Evolutionary conservation across 30 jellyfish, hydroid and myxozoan genomes (phyloP).

Genomic region (Sanderia malayensis): DNA sequence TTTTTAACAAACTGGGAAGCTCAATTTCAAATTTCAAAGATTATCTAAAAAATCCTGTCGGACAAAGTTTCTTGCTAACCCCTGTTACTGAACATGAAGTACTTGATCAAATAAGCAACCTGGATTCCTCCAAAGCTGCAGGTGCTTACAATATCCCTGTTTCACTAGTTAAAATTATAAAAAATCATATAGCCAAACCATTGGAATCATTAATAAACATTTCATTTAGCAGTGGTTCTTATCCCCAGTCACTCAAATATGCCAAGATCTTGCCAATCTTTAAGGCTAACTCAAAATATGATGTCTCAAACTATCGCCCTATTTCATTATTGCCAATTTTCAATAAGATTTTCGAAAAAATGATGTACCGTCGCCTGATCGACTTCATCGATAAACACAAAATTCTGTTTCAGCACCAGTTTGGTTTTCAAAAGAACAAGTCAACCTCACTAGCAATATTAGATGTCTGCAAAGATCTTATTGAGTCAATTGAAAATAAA

Average conservation of each 20-base stretch:
- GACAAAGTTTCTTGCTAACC: slow-evolving; percentile 4
- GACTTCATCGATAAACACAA: slow-evolving; percentile 17
- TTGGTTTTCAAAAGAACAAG: slow-evolving; percentile 32
- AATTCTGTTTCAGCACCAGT: slow-evolving; percentile 19
- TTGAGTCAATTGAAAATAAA: slow-evolving; percentile 31
- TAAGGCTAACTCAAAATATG: slow-evolving; percentile 29
- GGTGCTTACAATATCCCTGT: slow-evolving; percentile 15
- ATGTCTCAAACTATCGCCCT: slow-evolving; percentile 32
- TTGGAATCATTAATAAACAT: slow-evolving; percentile 5
- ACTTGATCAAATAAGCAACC: slow-evolving; percentile 23
- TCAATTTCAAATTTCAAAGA: slow-evolving; percentile 12
- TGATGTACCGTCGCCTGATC: slow-evolving; percentile 3
- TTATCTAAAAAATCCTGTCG: slow-evolving; percentile 6
- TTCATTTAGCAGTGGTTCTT: slow-evolving; percentile 20
- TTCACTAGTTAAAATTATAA: neutral
- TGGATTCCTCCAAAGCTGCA: slow-evolving; percentile 20
- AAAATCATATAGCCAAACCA: slow-evolving; percentile 9
- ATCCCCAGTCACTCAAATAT: slow-evolving; percentile 15
- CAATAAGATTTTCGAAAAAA: slow-evolving; percentile 31
- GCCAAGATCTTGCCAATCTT: slow-evolving; percentile 30
- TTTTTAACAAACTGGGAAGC: slow-evolving; percentile 3
- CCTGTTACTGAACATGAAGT: slow-evolving; percentile 28
- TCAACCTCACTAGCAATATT: slow-evolving; percentile 30
- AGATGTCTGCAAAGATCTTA: slow-evolving; percentile 9
- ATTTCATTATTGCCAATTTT: slow-evolving; percentile 34